Percentiles rank a stretch among this genome's conserved stretches.
Evolutionary conservation across 2,888 invertebrate species (phyloP).

Genomic region (Torymus texanus): DNA sequence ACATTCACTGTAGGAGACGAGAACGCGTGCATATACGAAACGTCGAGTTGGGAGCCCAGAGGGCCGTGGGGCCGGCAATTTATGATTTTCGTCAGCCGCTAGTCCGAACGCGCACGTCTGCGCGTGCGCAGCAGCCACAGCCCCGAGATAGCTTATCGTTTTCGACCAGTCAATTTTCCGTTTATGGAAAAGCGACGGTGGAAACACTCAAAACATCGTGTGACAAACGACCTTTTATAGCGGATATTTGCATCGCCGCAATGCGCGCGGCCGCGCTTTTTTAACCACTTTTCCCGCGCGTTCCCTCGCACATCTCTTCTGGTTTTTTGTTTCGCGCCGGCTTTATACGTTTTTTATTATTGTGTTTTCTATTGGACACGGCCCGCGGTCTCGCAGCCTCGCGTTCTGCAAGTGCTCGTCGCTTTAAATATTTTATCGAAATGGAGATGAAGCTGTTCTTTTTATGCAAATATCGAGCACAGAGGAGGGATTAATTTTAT

Average conservation of each 20-base stretch:
- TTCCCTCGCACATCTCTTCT: neutral
- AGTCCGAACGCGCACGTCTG: no score
- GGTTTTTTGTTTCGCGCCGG: neutral
- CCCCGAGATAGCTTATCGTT: constrained; percentile 51
- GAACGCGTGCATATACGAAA: neutral
- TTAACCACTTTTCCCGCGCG: neutral
- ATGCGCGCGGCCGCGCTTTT: neutral
- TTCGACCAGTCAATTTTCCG: constrained; percentile 52
- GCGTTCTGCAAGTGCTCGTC: constrained; percentile 20
- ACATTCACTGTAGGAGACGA: no score
- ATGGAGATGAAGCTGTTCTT: constrained; percentile 25
- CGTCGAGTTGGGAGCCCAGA: neutral
- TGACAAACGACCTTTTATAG: constrained; percentile 51
- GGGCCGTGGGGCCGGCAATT: constrained; percentile 29
- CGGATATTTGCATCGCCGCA: constrained; percentile 46
- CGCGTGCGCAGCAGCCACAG: no score
- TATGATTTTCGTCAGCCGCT: constrained; percentile 50
- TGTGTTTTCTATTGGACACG: constrained; percentile 7
- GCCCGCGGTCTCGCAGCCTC: neutral
- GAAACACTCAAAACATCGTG: constrained; percentile 25
- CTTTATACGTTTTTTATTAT: constrained; percentile 12
- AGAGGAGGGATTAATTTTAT: constrained; percentile 40
- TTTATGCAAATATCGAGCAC: constrained; percentile 33
- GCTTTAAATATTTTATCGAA: constrained; percentile 46
- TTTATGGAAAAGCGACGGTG: constrained; percentile 37